A percentile compares a stretch with the other conserved stretches of the same genome.
These are phyloP conservation scores for Amphimedon queenslandica DNA, from an alignment of 37 sponge, comb jelly and placozoan species.

Conservation along the genomic window DNA sequence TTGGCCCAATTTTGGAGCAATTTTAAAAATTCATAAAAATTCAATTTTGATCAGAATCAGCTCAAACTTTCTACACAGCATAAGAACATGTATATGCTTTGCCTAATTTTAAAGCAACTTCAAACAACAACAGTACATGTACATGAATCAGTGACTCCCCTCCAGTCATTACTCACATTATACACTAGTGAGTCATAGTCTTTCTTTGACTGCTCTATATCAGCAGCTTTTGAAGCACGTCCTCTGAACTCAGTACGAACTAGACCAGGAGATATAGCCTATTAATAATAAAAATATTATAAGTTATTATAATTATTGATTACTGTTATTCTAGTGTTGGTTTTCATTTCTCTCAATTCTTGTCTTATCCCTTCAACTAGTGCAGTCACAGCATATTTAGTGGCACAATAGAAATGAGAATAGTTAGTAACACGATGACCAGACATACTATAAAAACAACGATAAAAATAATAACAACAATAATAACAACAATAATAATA, in stretches of 20 bases:
- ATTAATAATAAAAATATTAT: not conserved
- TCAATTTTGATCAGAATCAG: too few relatives aligned
- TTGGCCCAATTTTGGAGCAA: too few relatives aligned
- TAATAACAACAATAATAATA: not conserved
- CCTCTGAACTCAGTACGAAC: slow-evolving; percentile 72
- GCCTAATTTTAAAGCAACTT: too few relatives aligned
- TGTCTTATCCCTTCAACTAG: slow-evolving; percentile 67
- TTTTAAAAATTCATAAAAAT: too few relatives aligned
- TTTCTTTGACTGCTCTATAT: too few relatives aligned
- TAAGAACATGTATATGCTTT: too few relatives aligned
- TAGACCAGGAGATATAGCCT: slow-evolving; percentile 77
- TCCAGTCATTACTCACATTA: too few relatives aligned
- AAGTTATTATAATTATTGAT: not conserved
- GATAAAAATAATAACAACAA: not conserved
- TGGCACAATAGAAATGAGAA: slow-evolving; percentile 62
- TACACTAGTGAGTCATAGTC: too few relatives aligned
- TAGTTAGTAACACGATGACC: slow-evolving; percentile 52
- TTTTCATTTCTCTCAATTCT: slow-evolving; percentile 71
- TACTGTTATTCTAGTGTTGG: slow-evolving; percentile 63
- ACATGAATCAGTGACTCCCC: too few relatives aligned
- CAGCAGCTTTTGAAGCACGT: too few relatives aligned
- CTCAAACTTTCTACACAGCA: too few relatives aligned
- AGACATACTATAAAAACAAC: slow-evolving; percentile 36
- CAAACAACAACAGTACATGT: too few relatives aligned
- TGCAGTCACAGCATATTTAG: slow-evolving; percentile 82